Conservation (phyloP, 2,888 invertebrate species). For the Bellardia bayeri region DNA sequence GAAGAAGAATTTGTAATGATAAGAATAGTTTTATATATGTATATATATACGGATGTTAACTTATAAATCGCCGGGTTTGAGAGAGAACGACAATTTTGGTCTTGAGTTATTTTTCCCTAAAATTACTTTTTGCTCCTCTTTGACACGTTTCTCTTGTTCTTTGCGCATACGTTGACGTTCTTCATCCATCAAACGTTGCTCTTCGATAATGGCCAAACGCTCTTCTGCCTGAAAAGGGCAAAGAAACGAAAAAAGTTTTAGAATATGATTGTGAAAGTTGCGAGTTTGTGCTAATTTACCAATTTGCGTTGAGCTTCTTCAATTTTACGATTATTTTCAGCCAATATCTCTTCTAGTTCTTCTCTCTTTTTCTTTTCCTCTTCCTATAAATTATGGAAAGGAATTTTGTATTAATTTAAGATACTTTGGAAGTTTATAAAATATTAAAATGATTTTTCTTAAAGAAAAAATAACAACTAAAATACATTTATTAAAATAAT, state of each 20-base stretch:
- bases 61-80: conserved; percentile 91
- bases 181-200: conserved; percentile 98
- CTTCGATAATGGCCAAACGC: conserved; percentile 97
- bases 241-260: conserved; percentile 49
- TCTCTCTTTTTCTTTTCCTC: conserved; percentile 98
- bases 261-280: not conserved
- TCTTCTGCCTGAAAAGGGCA: conserved; percentile 93
- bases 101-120: conserved; percentile 98
- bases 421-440: not conserved
- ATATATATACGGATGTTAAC: conserved; percentile 76
- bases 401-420: conserved; percentile 64
- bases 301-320: conserved; percentile 98
- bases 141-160: conserved; percentile 95
- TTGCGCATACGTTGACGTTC: conserved; percentile 96
- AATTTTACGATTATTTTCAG: conserved; percentile 98
- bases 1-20: conserved; percentile 21
- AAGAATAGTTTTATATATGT: conserved; percentile 14
- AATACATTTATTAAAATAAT: conserved; percentile 58
- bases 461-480: conserved; percentile 41
- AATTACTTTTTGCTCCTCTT: conserved; percentile 98
- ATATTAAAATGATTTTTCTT: conserved; percentile 37
- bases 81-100: conserved; percentile 96
- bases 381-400: conserved; percentile 90
- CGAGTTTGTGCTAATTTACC: conserved; percentile 86
- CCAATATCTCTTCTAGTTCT: conserved; percentile 97